A percentile compares a stretch with the other conserved stretches of the same genome.
phyloP scores from a whole-genome alignment of 2,113 vertebrate species.

The Chloroceryle aenea region DNA sequence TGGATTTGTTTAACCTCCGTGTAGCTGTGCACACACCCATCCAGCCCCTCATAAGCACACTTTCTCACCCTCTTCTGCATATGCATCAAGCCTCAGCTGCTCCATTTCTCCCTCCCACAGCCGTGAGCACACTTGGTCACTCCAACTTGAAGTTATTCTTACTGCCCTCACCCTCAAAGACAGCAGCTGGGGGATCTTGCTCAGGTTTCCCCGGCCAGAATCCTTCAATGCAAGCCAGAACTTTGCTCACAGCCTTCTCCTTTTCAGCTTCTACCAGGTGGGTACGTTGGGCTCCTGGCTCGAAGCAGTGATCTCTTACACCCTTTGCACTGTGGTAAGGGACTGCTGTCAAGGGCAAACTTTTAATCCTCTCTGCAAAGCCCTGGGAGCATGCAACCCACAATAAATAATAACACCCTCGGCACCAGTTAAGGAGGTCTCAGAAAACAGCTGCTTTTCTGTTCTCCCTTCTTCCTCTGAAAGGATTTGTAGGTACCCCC shows the following conservation, averaged over 20 bases:
- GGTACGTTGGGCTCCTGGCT: background rate
- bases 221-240: background rate
- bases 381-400: background rate
- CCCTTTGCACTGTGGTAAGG: background rate
- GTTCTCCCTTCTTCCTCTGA: background rate
- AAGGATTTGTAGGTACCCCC: background rate
- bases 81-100: background rate
- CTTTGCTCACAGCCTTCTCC: background rate
- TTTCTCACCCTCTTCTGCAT: background rate
- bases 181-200: background rate
- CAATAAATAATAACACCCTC: background rate
- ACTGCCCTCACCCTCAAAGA: background rate
- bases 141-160: background rate
- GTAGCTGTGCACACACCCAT: fast-evolving
- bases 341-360: background rate
- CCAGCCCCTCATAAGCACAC: no score
- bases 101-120: background rate
- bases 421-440: background rate
- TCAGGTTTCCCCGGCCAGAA: background rate
- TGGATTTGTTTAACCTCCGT: background rate
- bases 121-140: background rate
- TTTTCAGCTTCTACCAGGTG: background rate
- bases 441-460: background rate
- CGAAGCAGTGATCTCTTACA: fast-evolving
- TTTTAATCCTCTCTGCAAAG: background rate